These are phyloP conservation scores for Yponomeuta cagnagella DNA, from an alignment of 2,888 invertebrate species.

Conservation along the genomic window DNA sequence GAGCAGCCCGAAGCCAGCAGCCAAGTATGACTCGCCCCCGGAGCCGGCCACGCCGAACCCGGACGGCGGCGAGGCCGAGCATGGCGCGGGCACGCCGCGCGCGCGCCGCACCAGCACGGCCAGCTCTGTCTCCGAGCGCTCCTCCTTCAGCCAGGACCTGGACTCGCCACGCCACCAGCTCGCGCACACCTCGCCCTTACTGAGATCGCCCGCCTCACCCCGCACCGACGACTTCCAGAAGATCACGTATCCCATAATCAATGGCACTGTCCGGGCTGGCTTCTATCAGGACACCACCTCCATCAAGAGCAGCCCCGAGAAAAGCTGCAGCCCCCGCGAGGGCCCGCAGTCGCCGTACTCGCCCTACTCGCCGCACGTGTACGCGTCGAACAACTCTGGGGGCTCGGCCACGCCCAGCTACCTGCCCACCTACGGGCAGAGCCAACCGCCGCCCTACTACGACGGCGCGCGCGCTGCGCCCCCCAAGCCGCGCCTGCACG, in stretches of 20 bases:
- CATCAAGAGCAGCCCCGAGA: slow-evolving; percentile 88
- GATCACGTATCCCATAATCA: slow-evolving; percentile 83
- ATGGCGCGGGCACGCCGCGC: slow-evolving; percentile 54
- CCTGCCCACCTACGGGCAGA: slow-evolving; percentile 59
- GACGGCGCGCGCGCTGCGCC: slow-evolving; percentile 75
- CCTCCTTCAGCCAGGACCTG: slow-evolving; percentile 85
- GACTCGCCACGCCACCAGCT: slow-evolving; percentile 85
- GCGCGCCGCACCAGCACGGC: slow-evolving; percentile 86
- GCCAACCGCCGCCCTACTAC: slow-evolving; percentile 74
- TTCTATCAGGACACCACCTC: slow-evolving; percentile 93
- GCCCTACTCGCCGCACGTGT: slow-evolving; percentile 65
- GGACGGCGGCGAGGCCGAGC: slow-evolving; percentile 59
- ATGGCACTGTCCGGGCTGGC: slow-evolving; percentile 89
- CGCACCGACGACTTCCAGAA: slow-evolving; percentile 81
- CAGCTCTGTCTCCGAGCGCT: slow-evolving; percentile 86
- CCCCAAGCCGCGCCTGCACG: slow-evolving; percentile 67
- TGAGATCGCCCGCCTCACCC: slow-evolving; percentile 87
- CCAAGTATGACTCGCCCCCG: slow-evolving; percentile 58
- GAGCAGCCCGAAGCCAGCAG: slow-evolving; percentile 45
- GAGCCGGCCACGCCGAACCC: slow-evolving; percentile 55
- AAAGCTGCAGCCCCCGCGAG: slow-evolving; percentile 87
- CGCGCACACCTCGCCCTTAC: slow-evolving; percentile 82
- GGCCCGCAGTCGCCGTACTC: slow-evolving; percentile 75
- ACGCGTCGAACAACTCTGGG: slow-evolving; percentile 51
- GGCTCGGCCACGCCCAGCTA: slow-evolving; percentile 59